Evolutionary conservation across 2,888 invertebrate genomes (phyloP).

Genomic region (Pseudococcus viburni): DNA sequence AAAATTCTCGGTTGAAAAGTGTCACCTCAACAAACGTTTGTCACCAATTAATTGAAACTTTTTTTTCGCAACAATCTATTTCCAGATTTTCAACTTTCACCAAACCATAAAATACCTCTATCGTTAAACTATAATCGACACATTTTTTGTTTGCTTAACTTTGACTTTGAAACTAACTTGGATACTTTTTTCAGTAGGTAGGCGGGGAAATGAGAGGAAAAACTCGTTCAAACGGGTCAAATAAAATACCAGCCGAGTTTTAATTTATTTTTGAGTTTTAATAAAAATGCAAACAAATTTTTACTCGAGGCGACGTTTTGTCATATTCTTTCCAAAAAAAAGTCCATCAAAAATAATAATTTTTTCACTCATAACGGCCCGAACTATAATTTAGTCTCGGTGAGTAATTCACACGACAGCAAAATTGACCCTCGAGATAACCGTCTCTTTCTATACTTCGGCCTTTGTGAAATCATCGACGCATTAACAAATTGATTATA

Average conservation of each 20-base stretch:
- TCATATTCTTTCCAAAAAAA: no score
- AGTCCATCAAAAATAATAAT: neutral
- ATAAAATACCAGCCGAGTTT: neutral
- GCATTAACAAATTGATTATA: neutral
- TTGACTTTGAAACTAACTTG: conserved; percentile 19
- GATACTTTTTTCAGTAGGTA: neutral
- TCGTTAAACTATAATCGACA: neutral
- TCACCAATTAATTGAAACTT: neutral
- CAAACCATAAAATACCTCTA: conserved; percentile 4
- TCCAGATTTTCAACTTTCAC: neutral
- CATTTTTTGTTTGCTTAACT: neutral
- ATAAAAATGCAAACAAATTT: neutral
- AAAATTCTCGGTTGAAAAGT: neutral
- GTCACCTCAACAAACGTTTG: neutral
- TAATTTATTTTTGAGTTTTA: neutral
- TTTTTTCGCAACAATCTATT: neutral
- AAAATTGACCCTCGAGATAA: neutral
- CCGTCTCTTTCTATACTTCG: neutral
- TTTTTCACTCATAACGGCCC: neutral
- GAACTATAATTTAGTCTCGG: neutral
- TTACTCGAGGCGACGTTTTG: neutral
- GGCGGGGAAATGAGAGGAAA: neutral
- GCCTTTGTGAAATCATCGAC: neutral
- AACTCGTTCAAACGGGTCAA: neutral
- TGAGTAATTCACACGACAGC: neutral